Evolutionary conservation across 2,888 invertebrate genomes (phyloP), one percentile per base, ranked within the genome.

Genomic region (Lasius platythorax): DNA sequence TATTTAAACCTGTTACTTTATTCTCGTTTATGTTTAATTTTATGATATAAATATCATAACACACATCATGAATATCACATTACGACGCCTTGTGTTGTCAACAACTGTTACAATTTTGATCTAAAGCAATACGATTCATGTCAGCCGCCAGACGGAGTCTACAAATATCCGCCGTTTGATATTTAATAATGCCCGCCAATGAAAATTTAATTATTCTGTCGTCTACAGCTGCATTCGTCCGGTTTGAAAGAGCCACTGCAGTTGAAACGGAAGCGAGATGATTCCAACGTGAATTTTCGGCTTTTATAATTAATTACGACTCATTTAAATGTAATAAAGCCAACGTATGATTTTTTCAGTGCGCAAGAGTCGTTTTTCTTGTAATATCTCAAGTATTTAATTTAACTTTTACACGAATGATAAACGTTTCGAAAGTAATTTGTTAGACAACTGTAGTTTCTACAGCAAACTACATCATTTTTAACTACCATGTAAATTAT

Each of bases 121-220:
- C 46, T 61, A 79, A 79, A 79, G 58, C 46, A 64, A 46, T 46
- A 18, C 46, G 72, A 72, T 72, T 23, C 79, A 23, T 37, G 61
- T 72, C 79, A 79, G 18, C 28, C 23, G 9, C 33, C 72, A 46
- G 72, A 61, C 61, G 61, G 43, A 61, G 61, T 46, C 46, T 46
- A 11, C 72, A 79, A 58, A 78, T 78, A 78, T 46, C 12, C 15
- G 46, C 58, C 37, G 23, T 79, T 70, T 79, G 46, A 79, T 79
- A 79, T 79, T 72, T 79, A 72, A 79, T 79, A 79, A 79, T 37
- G 61, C 15, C 18, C 33, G 61, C 46, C 61, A 66, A 61, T 79
- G 72, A 72, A 79, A 79, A 79, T 79, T 79, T 79, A 79, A 79
- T 79, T 79, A 72, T 50, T 37, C 61, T 79, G 79, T 79, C 79